Evolutionary conservation across 2,888 invertebrate species (phyloP).

Genomic region (Himalopsyche japonica): DNA sequence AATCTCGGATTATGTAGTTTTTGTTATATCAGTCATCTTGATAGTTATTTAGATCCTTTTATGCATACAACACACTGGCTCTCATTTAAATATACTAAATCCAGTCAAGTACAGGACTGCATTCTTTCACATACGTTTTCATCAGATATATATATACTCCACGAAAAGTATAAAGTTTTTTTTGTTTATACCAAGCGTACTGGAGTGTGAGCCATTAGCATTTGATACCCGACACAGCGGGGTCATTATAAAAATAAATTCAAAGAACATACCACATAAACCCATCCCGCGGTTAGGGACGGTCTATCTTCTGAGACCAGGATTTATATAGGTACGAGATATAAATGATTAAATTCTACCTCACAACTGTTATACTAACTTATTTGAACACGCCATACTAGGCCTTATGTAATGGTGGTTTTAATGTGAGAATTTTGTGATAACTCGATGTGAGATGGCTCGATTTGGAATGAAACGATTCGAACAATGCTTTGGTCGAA

Average conservation of each 20-base stretch:
- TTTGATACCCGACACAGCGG: constrained; percentile 8
- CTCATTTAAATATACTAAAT: too few relatives aligned
- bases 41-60: too few relatives aligned
- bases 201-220: constrained; percentile 2
- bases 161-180: not conserved
- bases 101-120: not conserved
- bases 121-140: not conserved
- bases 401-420: constrained; percentile 19
- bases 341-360: constrained; percentile 31
- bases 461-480: constrained; percentile 7
- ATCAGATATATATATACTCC: not conserved
- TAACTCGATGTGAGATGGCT: not conserved
- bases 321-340: constrained; percentile 6
- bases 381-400: constrained; percentile 9
- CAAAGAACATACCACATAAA: constrained; percentile 8
- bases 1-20: too few relatives aligned
- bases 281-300: not conserved
- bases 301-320: not conserved
- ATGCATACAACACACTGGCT: too few relatives aligned
- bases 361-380: not conserved
- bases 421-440: constrained; percentile 16
- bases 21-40: too few relatives aligned
- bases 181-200: constrained; percentile 1
- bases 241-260: constrained; percentile 28
- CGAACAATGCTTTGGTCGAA: constrained; percentile 40